Percentiles rank a stretch among this genome's conserved stretches.
Conservation (phyloP, 1,140 invertebrate genomes). For the Papilio polyxenes region DNA sequence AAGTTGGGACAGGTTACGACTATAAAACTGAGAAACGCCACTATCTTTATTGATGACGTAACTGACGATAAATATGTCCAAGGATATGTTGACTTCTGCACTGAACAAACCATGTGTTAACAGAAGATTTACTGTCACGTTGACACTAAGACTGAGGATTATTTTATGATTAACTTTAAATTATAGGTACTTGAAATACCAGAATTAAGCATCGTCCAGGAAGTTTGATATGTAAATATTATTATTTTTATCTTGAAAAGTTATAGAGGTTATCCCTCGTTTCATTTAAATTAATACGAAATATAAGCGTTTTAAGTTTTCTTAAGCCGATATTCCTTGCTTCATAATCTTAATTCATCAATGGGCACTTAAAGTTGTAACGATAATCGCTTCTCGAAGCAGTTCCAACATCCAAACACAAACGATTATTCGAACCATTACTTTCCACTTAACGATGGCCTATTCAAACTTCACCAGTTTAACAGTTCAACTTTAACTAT, state of each 20-base stretch:
- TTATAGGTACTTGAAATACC: too few species aligned
- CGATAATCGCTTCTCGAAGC: slow-evolving; percentile 32
- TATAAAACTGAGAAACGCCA: slow-evolving; percentile 6
- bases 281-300: neutral
- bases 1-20: slow-evolving; percentile 28
- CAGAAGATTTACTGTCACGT: neutral
- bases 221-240: too few species aligned
- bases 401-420: slow-evolving; percentile 44
- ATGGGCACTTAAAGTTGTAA: slow-evolving; percentile 21
- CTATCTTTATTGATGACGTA: slow-evolving; percentile 13
- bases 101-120: neutral
- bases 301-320: neutral
- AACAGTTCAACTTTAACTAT: slow-evolving; percentile 68
- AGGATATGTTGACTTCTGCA: neutral
- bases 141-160: neutral
- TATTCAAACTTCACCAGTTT: slow-evolving; percentile 60
- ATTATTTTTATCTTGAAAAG: too few species aligned
- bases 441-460: slow-evolving; percentile 58
- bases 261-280: too few species aligned
- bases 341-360: slow-evolving; percentile 23
- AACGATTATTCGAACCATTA: slow-evolving; percentile 61
- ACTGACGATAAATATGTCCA: slow-evolving; percentile 10
- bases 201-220: too few species aligned
- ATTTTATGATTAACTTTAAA: neutral
- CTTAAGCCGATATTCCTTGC: neutral